Evolutionary conservation across 2,888 invertebrate genomes (phyloP).

Genomic region (Athalia cordata): DNA sequence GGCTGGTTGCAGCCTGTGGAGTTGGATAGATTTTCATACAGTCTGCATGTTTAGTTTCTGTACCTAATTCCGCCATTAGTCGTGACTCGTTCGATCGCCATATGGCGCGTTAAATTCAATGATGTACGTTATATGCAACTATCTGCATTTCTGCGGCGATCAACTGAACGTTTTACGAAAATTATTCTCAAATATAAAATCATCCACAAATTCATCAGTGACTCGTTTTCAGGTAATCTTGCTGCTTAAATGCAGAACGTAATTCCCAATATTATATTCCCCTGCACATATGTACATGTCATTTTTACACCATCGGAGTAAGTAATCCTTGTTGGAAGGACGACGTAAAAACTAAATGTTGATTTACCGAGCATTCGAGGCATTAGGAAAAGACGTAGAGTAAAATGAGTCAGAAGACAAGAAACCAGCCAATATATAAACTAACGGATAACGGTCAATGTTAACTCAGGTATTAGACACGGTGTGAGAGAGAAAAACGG

Average conservation of each 20-base stretch:
- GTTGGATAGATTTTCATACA: neutral
- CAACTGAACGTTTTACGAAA: too few relatives aligned
- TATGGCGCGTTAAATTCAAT: constrained; percentile 29
- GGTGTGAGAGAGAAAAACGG: constrained; percentile 48
- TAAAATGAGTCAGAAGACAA: constrained; percentile 21
- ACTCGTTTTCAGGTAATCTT: too few relatives aligned
- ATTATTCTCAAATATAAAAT: too few relatives aligned
- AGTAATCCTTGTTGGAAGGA: neutral
- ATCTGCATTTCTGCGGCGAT: too few relatives aligned
- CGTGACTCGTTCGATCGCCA: constrained; percentile 35
- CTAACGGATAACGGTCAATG: constrained; percentile 24
- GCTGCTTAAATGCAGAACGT: too few relatives aligned
- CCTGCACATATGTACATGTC: too few relatives aligned
- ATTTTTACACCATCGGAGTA: too few relatives aligned
- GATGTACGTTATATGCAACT: neutral
- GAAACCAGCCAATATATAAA: constrained; percentile 17
- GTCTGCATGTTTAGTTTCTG: neutral
- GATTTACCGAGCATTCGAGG: constrained; percentile 27
- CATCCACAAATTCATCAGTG: too few relatives aligned
- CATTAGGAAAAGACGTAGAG: constrained; percentile 25
- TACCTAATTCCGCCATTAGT: neutral
- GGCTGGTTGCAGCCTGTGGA: neutral
- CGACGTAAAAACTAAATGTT: constrained; percentile 16
- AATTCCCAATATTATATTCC: too few relatives aligned
- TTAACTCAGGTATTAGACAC: constrained; percentile 40